A percentile compares a stretch with the other conserved stretches of the same genome.
Conservation (phyloP, 2,888 invertebrate species). For the Cephus nigrinus region DNA sequence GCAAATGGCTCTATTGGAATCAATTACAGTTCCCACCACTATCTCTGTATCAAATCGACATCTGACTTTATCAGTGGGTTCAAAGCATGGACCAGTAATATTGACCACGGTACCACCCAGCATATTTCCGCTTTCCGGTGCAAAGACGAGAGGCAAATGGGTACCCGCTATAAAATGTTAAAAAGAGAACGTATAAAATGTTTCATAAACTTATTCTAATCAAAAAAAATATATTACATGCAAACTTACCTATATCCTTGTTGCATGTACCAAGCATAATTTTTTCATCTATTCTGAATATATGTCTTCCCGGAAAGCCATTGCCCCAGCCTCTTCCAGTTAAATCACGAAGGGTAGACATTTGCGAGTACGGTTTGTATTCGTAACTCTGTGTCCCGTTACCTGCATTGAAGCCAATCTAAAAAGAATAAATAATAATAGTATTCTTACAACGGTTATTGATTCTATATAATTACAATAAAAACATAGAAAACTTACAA, state of each 20-base stretch:
- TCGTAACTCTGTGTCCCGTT: conserved; percentile 91
- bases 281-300: conserved; percentile 95
- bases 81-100: conserved; percentile 95
- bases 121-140: conserved; percentile 97
- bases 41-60: conserved; percentile 88
- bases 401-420: conserved; percentile 97
- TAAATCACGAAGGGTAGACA: conserved; percentile 84
- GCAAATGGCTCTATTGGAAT: conserved; percentile 87
- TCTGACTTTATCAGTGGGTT: conserved; percentile 78
- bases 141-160: conserved; percentile 84
- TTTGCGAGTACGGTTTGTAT: conserved; percentile 91
- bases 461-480: neutral
- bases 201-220: neutral
- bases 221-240: neutral
- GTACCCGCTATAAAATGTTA: conserved; percentile 75
- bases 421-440: conserved; percentile 34
- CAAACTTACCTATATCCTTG: conserved; percentile 81
- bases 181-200: neutral
- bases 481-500: conserved; percentile 71
- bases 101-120: conserved; percentile 96
- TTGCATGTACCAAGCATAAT: conserved; percentile 94
- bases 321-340: conserved; percentile 89
- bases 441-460: neutral
- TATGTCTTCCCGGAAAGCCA: conserved; percentile 88
- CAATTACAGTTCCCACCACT: conserved; percentile 81